Evolutionary conservation across 2,113 vertebrate genomes (phyloP).

Genomic region (Antechinus flavipes): DNA sequence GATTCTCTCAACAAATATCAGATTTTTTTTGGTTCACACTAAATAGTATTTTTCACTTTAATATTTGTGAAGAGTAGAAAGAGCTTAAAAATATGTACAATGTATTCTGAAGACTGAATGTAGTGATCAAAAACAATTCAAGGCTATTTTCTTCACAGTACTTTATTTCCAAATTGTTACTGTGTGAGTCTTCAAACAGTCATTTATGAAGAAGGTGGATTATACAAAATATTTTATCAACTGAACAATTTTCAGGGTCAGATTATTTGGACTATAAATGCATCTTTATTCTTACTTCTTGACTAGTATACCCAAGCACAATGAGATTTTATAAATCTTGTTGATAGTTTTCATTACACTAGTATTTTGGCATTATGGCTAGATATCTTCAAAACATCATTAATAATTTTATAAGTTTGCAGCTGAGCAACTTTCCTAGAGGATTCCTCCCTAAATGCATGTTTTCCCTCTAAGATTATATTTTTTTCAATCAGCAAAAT

Average conservation of each 20-base stretch:
- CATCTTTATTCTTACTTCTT: background rate
- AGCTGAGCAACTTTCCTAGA: background rate
- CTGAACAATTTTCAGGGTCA: background rate
- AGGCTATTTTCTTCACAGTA: constrained; percentile 15
- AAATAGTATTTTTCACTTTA: constrained; percentile 6
- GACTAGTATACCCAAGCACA: background rate
- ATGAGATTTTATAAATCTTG: background rate
- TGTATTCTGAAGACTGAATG: background rate
- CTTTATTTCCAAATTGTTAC: constrained; percentile 6
- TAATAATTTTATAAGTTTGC: background rate
- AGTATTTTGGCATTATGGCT: background rate
- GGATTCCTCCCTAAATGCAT: background rate
- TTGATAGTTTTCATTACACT: background rate
- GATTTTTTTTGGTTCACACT: background rate
- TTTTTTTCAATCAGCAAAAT: background rate
- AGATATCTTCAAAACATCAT: background rate
- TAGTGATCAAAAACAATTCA: background rate
- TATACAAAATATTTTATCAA: background rate
- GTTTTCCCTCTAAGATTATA: background rate
- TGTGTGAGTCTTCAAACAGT: background rate
- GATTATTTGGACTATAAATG: background rate
- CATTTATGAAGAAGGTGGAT: constrained; percentile 12
- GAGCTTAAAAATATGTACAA: background rate
- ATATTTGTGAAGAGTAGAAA: constrained; percentile 1
- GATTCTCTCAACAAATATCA: background rate